Evolutionary conservation across 2,888 invertebrate genomes (phyloP), one percentile per base, ranked within the genome.

Genomic region (Nycteola revayana): DNA sequence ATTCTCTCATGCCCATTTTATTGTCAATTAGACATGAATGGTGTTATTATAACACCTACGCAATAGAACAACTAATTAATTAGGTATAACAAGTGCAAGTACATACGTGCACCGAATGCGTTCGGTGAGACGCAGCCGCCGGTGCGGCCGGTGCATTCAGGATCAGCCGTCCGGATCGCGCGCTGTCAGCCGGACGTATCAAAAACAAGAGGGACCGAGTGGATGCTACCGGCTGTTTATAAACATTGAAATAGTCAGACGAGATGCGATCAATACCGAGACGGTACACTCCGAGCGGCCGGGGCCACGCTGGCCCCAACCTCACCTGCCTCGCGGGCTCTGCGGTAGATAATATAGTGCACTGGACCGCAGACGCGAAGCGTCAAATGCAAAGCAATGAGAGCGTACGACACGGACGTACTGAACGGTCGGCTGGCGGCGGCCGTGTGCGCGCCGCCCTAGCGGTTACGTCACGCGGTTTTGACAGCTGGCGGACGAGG

Each of bases 151-250:
- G 63, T 64, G 64, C 68, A 74, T 70, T 62, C 74, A 66, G 73
- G 66, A 69, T 60, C 69, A 60, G 60, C 68, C 60, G 65, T 60
- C 64, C 66, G 50, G 53, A 57, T 66, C 58, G 64, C 53, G 57
- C 61, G 53, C 62, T 60, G 63, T 58, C 62, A 61, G 61, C 50
- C 61, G 58, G 64, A 65, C 62, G 71, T 72, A 69, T 77, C 73
- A 76, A 76, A 77, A 81, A 75, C 79, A 79, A 78, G 74, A 74
- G 68, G 71, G 67, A 64, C 47, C 66, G 64, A 72, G 67, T 74
- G 58, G 74, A 76, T 72, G 75, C 76, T 65, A 68, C 81, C 85
- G 78, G 78, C 78, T 85, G 87, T 86, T 86, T 87, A 86, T 87
- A 87, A 87, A 87, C 87, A 87, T 82, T 80, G 80, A 68, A 70